Conservation (phyloP, 2,888 invertebrate genomes). For the Aleiodes alternator region DNA sequence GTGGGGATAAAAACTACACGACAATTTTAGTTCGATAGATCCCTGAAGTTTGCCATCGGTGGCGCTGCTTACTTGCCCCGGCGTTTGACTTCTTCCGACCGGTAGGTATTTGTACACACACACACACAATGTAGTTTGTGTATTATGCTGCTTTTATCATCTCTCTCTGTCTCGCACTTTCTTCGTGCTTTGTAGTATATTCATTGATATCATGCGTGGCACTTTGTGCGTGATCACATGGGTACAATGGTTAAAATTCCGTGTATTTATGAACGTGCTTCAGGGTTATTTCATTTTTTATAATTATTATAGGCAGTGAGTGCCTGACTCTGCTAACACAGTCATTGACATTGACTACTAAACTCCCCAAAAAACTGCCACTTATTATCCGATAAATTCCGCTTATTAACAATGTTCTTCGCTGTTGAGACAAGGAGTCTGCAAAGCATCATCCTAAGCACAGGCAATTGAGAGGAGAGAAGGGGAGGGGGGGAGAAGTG, state of each 20-base stretch:
- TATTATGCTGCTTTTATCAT: conserved; percentile 46
- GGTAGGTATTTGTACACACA: conserved; percentile 70
- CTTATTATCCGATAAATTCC: too few species aligned
- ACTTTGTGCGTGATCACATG: background rate
- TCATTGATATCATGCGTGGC: conserved; percentile 55
- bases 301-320: conserved; percentile 43
- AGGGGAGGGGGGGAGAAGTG: background rate
- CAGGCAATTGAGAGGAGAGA: background rate
- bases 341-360: too few species aligned
- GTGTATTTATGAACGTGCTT: too few species aligned
- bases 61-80: conserved; percentile 72
- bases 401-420: conserved; percentile 61
- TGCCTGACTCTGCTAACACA: too few species aligned
- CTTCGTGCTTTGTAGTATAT: conserved; percentile 62
- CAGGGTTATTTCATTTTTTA: too few species aligned
- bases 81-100: conserved; percentile 70
- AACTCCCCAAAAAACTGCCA: too few species aligned
- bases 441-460: background rate
- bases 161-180: conserved; percentile 57
- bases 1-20: conserved; percentile 69
- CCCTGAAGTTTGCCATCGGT: conserved; percentile 72
- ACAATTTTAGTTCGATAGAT: conserved; percentile 75
- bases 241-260: conserved; percentile 31
- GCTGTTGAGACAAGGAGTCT: conserved; percentile 38
- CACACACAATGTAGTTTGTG: conserved; percentile 55